Evolutionary conservation across 2,888 invertebrate species (phyloP).

Genomic region (Rhodophaea formosa): DNA sequence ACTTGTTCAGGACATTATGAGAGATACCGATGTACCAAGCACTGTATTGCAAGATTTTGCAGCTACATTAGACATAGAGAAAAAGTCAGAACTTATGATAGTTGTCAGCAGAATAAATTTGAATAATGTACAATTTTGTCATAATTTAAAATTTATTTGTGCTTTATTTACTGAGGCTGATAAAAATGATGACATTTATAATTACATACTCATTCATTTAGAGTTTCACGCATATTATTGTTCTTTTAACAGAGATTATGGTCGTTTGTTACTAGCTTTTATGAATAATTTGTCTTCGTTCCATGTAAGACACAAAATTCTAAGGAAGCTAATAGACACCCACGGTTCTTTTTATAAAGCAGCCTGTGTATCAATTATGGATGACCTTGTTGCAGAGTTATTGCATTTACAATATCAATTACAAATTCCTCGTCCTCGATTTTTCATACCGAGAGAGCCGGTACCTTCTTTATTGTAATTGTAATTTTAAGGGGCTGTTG

Average conservation of each 20-base stretch:
- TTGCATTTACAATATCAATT: neutral
- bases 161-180: neutral
- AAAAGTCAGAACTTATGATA: neutral
- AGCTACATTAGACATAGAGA: neutral
- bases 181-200: neutral
- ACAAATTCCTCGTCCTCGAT: neutral
- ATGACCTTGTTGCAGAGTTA: neutral
- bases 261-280: constrained; percentile 1
- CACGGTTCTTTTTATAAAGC: neutral
- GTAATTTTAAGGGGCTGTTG: too few species aligned
- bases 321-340: neutral
- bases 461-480: neutral
- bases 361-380: neutral
- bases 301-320: neutral
- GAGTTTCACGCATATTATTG: constrained; percentile 6
- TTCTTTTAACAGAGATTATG: constrained; percentile 12
- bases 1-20: neutral
- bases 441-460: neutral
- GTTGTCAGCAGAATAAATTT: neutral
- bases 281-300: neutral
- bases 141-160: neutral
- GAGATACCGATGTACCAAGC: neutral
- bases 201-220: constrained; percentile 5
- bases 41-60: neutral
- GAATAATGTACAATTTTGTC: neutral